These are phyloP conservation scores for Myioborus melanocephalus DNA, from an alignment of 2,797 vertebrate species.

Conservation along the genomic window DNA sequence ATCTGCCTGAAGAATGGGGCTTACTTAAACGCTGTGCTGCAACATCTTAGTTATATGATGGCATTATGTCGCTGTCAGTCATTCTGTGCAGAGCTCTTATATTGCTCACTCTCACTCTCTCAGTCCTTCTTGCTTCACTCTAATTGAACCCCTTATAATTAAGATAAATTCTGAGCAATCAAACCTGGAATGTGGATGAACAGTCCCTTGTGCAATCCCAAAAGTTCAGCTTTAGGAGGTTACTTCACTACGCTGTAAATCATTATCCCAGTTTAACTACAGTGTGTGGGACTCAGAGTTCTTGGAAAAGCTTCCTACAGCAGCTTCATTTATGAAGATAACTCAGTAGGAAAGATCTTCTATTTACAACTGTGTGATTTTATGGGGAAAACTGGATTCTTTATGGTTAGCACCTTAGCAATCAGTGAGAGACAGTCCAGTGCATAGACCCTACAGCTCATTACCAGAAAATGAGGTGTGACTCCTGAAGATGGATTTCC, in stretches of 20 bases:
- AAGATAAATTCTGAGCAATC: constrained; percentile 64
- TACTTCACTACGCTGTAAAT: constrained; percentile 56
- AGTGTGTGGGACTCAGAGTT: not conserved
- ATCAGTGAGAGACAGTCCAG: constrained; percentile 14
- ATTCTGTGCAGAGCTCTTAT: not conserved
- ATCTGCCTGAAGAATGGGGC: constrained; percentile 8
- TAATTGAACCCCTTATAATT: constrained; percentile 38
- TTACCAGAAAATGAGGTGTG: constrained; percentile 53
- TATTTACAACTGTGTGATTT: constrained; percentile 16
- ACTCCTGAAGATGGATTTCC: constrained; percentile 48
- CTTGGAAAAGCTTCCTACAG: constrained; percentile 30
- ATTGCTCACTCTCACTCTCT: not conserved
- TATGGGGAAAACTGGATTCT: not conserved
- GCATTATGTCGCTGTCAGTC: constrained; percentile 51
- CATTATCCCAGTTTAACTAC: constrained; percentile 47
- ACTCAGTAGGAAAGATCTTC: constrained; percentile 2
- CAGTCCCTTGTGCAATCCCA: constrained; percentile 60
- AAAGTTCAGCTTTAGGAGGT: constrained; percentile 64
- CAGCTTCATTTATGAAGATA: constrained; percentile 53
- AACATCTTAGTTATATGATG: not conserved
- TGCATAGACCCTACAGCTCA: constrained; percentile 1
- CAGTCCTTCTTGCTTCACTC: constrained; percentile 7
- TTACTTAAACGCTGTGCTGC: not conserved
- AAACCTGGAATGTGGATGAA: constrained; percentile 63
- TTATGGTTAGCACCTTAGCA: constrained; percentile 36